Percentiles rank a stretch among this genome's conserved stretches.
Conservation (phyloP, 2,113 vertebrate genomes). For the Caranx melampygus region DNA sequence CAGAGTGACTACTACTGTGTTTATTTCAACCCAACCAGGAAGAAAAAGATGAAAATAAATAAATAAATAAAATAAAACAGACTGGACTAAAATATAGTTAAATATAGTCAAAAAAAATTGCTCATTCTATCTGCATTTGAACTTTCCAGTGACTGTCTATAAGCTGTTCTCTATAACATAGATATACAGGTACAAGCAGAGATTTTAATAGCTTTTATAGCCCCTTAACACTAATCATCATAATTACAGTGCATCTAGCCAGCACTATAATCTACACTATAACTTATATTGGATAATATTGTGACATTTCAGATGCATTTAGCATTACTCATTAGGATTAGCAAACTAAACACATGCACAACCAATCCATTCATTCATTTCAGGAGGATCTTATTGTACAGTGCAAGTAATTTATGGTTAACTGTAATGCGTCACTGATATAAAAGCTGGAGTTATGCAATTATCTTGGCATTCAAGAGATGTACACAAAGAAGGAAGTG, state of each 20-base stretch:
- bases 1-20: slow-evolving; percentile 16
- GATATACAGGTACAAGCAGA: background rate
- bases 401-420: background rate
- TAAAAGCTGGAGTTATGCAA: too few relatives aligned
- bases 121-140: background rate
- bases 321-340: slow-evolving; percentile 20
- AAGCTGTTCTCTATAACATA: background rate
- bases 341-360: background rate
- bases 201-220: background rate
- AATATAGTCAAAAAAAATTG: background rate
- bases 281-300: slow-evolving; percentile 26
- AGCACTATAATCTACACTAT: background rate
- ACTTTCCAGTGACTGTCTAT: slow-evolving; percentile 1
- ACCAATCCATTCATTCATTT: background rate
- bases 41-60: slow-evolving; percentile 11
- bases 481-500: background rate
- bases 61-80: background rate
- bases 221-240: slow-evolving; percentile 13
- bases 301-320: background rate
- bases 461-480: too few relatives aligned
- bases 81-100: background rate
- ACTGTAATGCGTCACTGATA: too few relatives aligned
- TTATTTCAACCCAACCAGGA: background rate
- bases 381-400: background rate
- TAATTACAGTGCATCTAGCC: slow-evolving; percentile 4